Evolutionary conservation across 2,888 invertebrate species (phyloP).

Genomic region (Nomada fucata): DNA sequence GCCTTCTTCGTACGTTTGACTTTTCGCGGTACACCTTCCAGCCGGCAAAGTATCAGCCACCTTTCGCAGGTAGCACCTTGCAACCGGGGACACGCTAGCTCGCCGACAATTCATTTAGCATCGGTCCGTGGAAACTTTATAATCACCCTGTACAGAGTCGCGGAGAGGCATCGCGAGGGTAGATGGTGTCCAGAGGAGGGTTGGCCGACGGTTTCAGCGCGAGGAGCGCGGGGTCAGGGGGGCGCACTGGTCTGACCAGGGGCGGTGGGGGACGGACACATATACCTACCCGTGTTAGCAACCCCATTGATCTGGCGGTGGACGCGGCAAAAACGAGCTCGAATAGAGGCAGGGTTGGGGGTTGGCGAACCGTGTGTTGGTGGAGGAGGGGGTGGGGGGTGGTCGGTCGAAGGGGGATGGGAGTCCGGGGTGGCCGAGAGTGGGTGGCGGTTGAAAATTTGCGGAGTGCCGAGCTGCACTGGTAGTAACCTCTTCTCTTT

Average conservation of each 20-base stretch:
- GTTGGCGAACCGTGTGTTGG: constrained; percentile 50
- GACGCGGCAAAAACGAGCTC: constrained; percentile 82
- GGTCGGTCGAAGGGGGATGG: constrained; percentile 36
- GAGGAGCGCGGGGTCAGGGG: constrained; percentile 34
- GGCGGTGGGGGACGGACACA: constrained; percentile 76
- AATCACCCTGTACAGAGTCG: constrained; percentile 76
- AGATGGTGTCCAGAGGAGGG: constrained; percentile 51
- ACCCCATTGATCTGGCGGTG: constrained; percentile 84
- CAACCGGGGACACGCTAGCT: constrained; percentile 33
- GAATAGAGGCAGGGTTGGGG: constrained; percentile 70
- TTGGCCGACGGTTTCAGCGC: constrained; percentile 54
- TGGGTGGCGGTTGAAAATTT: constrained; percentile 80
- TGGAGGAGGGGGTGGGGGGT: constrained; percentile 14
- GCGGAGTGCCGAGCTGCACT: constrained; percentile 79
- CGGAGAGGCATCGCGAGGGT: constrained; percentile 64
- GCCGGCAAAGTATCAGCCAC: background rate
- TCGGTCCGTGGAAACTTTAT: constrained; percentile 74
- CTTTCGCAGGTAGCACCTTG: background rate
- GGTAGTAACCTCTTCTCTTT: constrained; percentile 63
- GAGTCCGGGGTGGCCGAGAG: constrained; percentile 50
- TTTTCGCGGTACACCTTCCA: background rate
- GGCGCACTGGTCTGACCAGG: constrained; percentile 66
- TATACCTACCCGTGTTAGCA: constrained; percentile 83
- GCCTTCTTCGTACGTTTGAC: background rate
- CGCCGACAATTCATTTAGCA: constrained; percentile 59